These are phyloP conservation scores for Watsonalla binaria DNA, from an alignment of 2,888 invertebrate genomes.

Conservation along the genomic window DNA sequence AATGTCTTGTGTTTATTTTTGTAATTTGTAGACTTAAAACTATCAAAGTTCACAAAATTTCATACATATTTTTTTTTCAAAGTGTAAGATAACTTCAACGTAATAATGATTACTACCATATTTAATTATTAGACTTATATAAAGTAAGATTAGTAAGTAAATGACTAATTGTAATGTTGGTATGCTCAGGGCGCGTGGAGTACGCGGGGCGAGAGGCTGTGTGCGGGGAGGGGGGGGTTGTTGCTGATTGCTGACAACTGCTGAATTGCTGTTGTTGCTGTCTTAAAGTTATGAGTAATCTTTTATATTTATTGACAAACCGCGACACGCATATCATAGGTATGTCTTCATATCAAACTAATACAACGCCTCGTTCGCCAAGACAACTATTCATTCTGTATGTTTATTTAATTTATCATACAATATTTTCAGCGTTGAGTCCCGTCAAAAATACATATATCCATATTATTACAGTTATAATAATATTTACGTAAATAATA, in stretches of 20 bases:
- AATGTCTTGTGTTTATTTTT: constrained; percentile 21
- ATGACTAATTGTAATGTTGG: constrained; percentile 70
- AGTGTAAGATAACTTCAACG: no score
- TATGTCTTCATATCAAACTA: constrained; percentile 20
- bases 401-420: no score
- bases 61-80: constrained; percentile 9
- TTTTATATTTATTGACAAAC: constrained; percentile 71
- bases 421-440: no score
- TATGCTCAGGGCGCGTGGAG: constrained; percentile 76
- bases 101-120: no score
- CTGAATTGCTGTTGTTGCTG: constrained; percentile 76
- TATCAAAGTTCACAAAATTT: constrained; percentile 6
- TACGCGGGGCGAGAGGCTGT: constrained; percentile 69
- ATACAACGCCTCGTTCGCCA: neutral
- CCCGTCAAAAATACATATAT: no score
- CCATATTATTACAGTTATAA: no score
- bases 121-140: neutral
- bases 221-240: constrained; percentile 60
- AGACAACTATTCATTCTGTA: no score
- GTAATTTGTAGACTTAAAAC: constrained; percentile 7
- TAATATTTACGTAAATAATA: no score
- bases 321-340: constrained; percentile 56
- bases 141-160: constrained; percentile 22
- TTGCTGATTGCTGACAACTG: constrained; percentile 75
- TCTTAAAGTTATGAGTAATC: constrained; percentile 76